Evolutionary conservation across 2,113 vertebrate species (phyloP).

Genomic region (Peucedramus taeniatus): DNA sequence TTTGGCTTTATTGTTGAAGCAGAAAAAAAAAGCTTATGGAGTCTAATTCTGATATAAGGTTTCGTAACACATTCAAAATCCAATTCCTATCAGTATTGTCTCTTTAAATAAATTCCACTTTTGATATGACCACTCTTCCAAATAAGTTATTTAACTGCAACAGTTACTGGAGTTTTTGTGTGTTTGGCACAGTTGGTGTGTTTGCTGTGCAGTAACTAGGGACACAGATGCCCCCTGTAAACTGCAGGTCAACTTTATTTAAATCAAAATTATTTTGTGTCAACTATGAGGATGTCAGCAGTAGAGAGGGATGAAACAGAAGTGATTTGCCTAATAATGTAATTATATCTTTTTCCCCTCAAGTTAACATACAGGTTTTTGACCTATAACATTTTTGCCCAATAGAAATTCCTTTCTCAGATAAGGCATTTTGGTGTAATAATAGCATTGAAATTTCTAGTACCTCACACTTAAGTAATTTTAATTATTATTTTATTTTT

Average conservation of each 20-base stretch:
- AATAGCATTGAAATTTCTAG: background rate
- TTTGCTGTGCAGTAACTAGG: background rate
- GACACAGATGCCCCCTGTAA: background rate
- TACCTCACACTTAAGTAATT: background rate
- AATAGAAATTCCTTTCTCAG: background rate
- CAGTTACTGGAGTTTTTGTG: background rate
- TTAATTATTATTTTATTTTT: background rate
- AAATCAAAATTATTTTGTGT: background rate
- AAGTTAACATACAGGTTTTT: background rate
- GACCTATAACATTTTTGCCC: background rate
- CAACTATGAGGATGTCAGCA: background rate
- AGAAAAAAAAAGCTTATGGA: background rate
- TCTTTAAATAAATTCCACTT: background rate
- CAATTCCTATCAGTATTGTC: background rate
- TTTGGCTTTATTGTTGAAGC: background rate
- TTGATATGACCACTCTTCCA: background rate
- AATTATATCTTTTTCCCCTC: background rate
- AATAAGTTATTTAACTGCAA: background rate
- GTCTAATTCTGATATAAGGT: background rate
- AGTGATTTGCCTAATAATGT: background rate
- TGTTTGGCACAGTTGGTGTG: background rate
- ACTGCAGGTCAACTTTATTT: background rate
- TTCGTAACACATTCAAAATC: background rate
- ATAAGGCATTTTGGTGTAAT: background rate
- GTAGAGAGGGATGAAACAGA: background rate